Conservation (phyloP, 1,140 invertebrate species). For the Monochamus saltuarius region DNA sequence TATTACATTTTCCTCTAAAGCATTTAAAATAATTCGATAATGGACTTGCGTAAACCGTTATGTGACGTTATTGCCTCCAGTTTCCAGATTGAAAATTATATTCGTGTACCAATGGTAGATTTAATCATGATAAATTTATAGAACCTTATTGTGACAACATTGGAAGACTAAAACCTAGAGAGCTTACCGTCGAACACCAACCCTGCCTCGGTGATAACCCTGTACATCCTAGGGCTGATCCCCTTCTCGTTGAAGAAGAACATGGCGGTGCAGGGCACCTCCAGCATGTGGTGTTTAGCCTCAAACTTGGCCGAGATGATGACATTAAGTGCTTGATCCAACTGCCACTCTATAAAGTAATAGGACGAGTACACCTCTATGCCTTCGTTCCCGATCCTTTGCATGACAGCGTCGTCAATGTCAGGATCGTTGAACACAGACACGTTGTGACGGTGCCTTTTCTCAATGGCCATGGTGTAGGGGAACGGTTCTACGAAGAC, state of each 20-base stretch:
- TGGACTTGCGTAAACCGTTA: too few species aligned
- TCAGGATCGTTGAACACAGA: constrained; percentile 45
- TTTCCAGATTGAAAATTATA: too few species aligned
- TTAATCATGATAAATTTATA: too few species aligned
- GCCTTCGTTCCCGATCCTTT: constrained; percentile 22
- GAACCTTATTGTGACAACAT: too few species aligned
- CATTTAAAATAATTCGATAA: too few species aligned
- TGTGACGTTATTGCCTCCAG: too few species aligned
- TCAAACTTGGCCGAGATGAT: constrained; percentile 49
- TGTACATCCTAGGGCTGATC: constrained; percentile 46
- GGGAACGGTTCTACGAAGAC: constrained; percentile 59
- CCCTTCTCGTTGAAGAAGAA: constrained; percentile 56
- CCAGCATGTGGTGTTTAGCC: constrained; percentile 50
- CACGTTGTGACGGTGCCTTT: constrained; percentile 33
- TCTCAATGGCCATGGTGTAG: constrained; percentile 39
- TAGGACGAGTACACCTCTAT: constrained; percentile 35
- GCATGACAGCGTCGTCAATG: constrained; percentile 36
- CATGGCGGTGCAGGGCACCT: constrained; percentile 53
- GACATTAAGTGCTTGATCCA: constrained; percentile 26
- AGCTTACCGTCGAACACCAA: constrained; percentile 66
- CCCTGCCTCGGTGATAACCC: constrained; percentile 66
- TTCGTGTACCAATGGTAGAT: too few species aligned
- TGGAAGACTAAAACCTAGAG: too few species aligned
- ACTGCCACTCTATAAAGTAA: constrained; percentile 43
- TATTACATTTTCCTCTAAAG: too few species aligned